Conservation (phyloP, 1,140 invertebrate genomes). For the Drosophila tropicalis region DNA sequence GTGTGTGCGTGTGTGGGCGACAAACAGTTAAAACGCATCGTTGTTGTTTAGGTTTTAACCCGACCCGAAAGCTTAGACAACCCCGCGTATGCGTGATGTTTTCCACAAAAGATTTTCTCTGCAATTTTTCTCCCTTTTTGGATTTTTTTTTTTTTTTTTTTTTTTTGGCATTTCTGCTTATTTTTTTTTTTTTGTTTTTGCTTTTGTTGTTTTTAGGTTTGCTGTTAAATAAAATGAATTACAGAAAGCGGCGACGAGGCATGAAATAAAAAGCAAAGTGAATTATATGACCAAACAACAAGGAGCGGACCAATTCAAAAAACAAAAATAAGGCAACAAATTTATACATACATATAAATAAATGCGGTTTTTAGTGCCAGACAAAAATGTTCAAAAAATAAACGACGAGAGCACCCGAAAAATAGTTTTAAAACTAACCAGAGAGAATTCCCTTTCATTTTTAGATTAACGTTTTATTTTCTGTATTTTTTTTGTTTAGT, state of each 20-base stretch:
- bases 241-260: conserved; percentile 2
- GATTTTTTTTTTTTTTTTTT: conserved; percentile 9
- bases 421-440: conserved; percentile 9
- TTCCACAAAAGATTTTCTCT: conserved; percentile 49
- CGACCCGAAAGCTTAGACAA: conserved; percentile 46
- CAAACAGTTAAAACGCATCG: conserved; percentile 54
- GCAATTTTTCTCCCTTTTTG: conserved; percentile 9
- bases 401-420: not conserved
- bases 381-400: conserved; percentile 15
- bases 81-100: conserved; percentile 59
- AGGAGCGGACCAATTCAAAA: not conserved
- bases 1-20: conserved; percentile 43
- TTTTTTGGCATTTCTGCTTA: conserved; percentile 17
- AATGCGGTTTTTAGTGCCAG: conserved; percentile 8
- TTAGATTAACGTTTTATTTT: not conserved
- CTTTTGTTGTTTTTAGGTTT: conserved; percentile 24
- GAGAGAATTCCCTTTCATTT: conserved; percentile 7
- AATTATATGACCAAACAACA: conserved; percentile 47
- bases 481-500: not conserved
- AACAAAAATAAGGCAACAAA: conserved; percentile 20
- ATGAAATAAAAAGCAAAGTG: conserved; percentile 34
- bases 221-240: conserved; percentile 8
- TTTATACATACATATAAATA: conserved; percentile 7
- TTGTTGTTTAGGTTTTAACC: conserved; percentile 58
- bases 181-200: not conserved